Evolutionary conservation across 1,140 invertebrate species (phyloP).

Genomic region (Bombus impatiens): DNA sequence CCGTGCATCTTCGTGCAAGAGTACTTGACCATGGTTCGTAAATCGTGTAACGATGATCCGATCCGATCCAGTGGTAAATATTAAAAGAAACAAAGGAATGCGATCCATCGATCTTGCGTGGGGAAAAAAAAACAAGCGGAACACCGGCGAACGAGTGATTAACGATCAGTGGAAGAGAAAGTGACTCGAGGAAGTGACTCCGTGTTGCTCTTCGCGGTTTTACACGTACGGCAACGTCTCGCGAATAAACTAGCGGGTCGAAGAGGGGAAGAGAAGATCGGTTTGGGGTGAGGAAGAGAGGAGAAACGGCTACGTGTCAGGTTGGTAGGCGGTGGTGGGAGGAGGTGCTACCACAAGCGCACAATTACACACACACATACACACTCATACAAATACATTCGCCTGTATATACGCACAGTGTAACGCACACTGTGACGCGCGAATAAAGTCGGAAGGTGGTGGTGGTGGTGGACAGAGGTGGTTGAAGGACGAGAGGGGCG

Average conservation of each 20-base stretch:
- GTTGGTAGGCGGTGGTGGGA: neutral
- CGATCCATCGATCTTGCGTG: neutral
- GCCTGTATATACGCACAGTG: neutral
- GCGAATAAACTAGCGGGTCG: slow-evolving; percentile 16
- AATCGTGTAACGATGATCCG: neutral
- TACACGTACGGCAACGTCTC: slow-evolving; percentile 54
- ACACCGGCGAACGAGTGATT: slow-evolving; percentile 27
- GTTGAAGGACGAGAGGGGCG: slow-evolving; percentile 60
- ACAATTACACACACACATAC: neutral
- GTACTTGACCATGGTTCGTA: neutral
- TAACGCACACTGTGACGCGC: neutral
- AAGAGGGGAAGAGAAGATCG: slow-evolving; percentile 24
- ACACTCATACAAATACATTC: neutral
- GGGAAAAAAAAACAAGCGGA: too few species aligned
- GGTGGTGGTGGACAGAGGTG: slow-evolving; percentile 30
- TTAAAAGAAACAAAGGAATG: neutral
- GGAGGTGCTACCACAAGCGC: slow-evolving; percentile 6
- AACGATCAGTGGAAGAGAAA: slow-evolving; percentile 54
- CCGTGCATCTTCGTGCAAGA: neutral
- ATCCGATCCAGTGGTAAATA: neutral
- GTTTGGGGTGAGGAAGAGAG: slow-evolving; percentile 33
- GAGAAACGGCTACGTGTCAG: slow-evolving; percentile 48
- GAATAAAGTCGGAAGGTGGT: neutral
- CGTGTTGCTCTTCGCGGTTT: slow-evolving; percentile 46
- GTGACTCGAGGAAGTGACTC: slow-evolving; percentile 59